phyloP scores from a whole-genome alignment of 1,140 invertebrate species.

The Diuraphis noxia region DNA sequence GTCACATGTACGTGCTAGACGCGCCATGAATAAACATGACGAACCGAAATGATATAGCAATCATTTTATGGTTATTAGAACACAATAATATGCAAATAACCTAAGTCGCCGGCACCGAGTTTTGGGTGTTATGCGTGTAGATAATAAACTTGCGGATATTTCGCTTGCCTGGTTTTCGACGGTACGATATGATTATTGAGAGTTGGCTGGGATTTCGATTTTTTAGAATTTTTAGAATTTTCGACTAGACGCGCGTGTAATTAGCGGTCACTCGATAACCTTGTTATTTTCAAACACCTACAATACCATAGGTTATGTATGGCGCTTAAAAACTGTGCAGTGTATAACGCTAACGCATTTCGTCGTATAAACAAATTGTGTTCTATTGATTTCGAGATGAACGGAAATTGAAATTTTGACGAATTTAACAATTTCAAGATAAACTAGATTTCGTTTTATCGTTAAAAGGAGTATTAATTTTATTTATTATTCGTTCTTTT shows the following conservation, averaged over 20 bases:
- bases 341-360: background rate
- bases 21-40: background rate
- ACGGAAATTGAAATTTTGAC: background rate
- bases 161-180: no score
- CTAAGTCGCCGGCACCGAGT: no score
- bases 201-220: no score
- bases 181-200: no score
- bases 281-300: background rate
- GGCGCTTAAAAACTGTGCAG: background rate
- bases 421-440: background rate
- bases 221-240: no score
- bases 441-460: background rate
- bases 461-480: no score
- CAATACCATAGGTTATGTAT: background rate
- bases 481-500: no score
- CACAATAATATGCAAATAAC: background rate
- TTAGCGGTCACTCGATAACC: background rate
- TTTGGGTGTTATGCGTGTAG: no score
- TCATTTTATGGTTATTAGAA: background rate
- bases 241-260: no score
- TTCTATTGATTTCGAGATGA: background rate
- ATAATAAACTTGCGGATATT: no score
- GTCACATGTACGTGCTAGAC: slow-evolving; percentile 84
- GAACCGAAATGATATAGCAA: background rate
- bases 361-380: background rate